phyloP scores from a whole-genome alignment of 2,113 vertebrate genomes.

The Syngnathoides biaculeatus region DNA sequence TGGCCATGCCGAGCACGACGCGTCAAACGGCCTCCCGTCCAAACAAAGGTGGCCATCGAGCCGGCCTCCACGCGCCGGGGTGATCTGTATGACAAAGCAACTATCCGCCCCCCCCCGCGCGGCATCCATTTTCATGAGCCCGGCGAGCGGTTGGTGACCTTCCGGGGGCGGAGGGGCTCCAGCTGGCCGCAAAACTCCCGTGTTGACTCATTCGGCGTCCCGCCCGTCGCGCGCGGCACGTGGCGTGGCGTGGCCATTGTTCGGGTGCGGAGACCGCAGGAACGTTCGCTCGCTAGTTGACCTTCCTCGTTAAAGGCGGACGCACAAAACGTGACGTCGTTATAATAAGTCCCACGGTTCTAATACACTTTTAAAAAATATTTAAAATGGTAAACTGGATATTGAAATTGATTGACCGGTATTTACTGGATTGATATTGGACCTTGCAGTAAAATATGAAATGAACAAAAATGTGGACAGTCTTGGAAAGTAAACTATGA shows the following conservation, averaged over 20 bases:
- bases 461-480: no score
- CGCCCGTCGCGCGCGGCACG: conserved; percentile 65
- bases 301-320: conserved; percentile 64
- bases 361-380: neutral
- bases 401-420: no score
- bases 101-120: conserved; percentile 28
- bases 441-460: no score
- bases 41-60: conserved; percentile 47
- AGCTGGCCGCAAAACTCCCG: conserved; percentile 71
- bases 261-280: conserved; percentile 67
- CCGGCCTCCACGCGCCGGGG: conserved; percentile 57
- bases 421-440: no score
- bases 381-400: no score
- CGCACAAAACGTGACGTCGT: conserved; percentile 67
- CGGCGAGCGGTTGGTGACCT: conserved; percentile 68
- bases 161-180: conserved; percentile 62
- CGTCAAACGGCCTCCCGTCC: conserved; percentile 26
- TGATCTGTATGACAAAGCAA: conserved; percentile 71
- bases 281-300: conserved; percentile 70
- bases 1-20: conserved; percentile 44
- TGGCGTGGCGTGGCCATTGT: conserved; percentile 70
- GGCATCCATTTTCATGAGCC: conserved; percentile 70
- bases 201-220: conserved; percentile 66
- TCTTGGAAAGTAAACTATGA: no score
- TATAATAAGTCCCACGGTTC: neutral